These are phyloP conservation scores for Eurystomus glaucurus DNA, from an alignment of 2,797 vertebrate genomes.

Conservation along the genomic window DNA sequence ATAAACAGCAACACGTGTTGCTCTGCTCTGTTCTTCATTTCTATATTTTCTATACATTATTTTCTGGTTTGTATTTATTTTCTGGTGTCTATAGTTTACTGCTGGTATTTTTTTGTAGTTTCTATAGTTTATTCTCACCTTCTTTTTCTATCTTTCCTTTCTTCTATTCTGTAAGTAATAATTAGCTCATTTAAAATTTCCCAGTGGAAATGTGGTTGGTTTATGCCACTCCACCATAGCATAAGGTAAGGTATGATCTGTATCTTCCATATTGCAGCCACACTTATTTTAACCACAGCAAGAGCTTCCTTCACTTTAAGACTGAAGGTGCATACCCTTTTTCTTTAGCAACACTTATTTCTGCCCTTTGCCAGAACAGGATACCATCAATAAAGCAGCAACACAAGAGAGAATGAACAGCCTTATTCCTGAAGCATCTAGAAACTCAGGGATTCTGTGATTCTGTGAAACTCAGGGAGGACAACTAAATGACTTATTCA, in stretches of 20 bases:
- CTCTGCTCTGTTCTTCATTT: not conserved
- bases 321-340: not conserved
- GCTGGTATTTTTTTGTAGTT: not conserved
- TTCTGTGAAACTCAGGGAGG: not conserved
- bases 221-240: not conserved
- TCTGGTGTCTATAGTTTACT: not conserved
- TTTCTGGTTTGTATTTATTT: not conserved
- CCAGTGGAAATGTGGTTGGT: not conserved
- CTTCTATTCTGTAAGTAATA: not conserved
- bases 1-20: not conserved
- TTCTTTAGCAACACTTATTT: not conserved
- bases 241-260: not conserved
- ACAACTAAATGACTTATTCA: not conserved
- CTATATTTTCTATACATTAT: not conserved
- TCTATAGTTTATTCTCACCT: not conserved
- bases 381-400: not conserved
- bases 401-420: not conserved
- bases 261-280: not conserved
- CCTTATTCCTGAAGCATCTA: not conserved
- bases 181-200: not conserved
- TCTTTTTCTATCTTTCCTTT: not conserved
- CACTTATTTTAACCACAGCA: not conserved
- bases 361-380: not conserved
- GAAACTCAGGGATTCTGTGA: not conserved
- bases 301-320: not conserved